Evolutionary conservation across 2,797 vertebrate genomes (phyloP), one percentile per base, ranked within the genome.

Genomic region (Tangara arthus): DNA sequence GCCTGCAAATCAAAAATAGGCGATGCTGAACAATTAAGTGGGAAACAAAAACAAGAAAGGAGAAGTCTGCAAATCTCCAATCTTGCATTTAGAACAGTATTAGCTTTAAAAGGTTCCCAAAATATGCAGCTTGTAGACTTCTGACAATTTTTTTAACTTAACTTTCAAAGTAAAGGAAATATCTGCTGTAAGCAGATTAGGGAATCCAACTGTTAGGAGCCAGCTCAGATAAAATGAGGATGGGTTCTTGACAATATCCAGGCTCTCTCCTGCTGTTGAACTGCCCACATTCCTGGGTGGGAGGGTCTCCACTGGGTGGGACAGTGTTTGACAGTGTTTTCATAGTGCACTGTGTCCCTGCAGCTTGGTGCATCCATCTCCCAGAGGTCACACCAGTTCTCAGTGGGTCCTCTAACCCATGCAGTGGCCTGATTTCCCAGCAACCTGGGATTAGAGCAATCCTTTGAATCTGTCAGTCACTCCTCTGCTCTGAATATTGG

Each of bases 281-380:
- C 11, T 57, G 46, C 49, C 46, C 24, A 1, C 4, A 27, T 7
- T 73, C 17, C 41, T 16, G 3, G 20, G 3, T 26, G 44, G 32
- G 28, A 65, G 41, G 26, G 17, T 2, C 1, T 28, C 20, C 56
- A 9, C 35, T 13, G 63, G 21, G 8, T 27, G 85, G 27, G 37
- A 32, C 9, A 26, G n/a, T 2, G 42, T 0, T 5, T 27, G 24
- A 14, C 12, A 3, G 0, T 3, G 47, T 9, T 65, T 12, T 8
- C 70, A 27, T 71, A 32, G 56, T 64, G 30, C 24, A 0, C 28
- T 5, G 12, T n/a, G 44, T 9, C 84, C 61, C 39, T 55, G 16
- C 53, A 73, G 60, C 12, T 5, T 17, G 35, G 12, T 12, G 44
- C 6, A 14, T 24, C 68, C 42, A 16, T 15, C 53, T 39, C 61